Conservation (phyloP, 2,797 vertebrate genomes). For the Emys orbicularis region DNA sequence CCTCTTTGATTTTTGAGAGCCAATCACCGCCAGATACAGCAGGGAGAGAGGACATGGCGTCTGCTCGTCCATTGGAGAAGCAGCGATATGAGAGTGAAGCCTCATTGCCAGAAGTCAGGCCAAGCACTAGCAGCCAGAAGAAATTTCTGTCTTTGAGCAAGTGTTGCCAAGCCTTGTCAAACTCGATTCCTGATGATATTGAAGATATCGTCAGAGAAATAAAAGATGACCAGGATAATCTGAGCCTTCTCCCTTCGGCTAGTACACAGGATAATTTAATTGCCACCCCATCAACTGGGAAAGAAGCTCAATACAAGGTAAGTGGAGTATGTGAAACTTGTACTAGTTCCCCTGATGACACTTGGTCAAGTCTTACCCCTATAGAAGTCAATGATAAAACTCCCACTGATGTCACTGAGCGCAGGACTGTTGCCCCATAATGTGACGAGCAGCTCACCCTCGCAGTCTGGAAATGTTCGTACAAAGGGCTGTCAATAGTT, state of each 20-base stretch:
- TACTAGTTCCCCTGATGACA: neutral
- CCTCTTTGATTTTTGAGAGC: neutral
- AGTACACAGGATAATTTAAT: neutral
- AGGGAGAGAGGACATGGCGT: neutral
- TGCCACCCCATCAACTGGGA: neutral
- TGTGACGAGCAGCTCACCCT: neutral
- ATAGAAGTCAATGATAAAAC: neutral
- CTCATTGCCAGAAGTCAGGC: neutral
- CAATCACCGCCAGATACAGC: neutral
- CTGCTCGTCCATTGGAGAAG: neutral
- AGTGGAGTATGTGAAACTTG: neutral
- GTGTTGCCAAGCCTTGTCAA: constrained; percentile 21
- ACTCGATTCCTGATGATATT: neutral
- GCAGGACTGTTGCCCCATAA: neutral
- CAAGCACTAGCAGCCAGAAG: neutral
- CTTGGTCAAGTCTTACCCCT: neutral
- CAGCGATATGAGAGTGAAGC: neutral
- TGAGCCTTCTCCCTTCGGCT: neutral
- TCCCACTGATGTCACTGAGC: neutral
- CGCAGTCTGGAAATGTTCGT: neutral
- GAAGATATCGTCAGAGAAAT: neutral
- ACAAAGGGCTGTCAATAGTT: neutral
- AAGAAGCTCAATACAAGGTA: neutral
- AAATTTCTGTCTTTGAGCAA: constrained; percentile 43
- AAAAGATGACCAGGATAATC: neutral